Evolutionary conservation across 2,113 vertebrate species (phyloP), one percentile per base, ranked within the genome.

Genomic region (Albula glossodonta): DNA sequence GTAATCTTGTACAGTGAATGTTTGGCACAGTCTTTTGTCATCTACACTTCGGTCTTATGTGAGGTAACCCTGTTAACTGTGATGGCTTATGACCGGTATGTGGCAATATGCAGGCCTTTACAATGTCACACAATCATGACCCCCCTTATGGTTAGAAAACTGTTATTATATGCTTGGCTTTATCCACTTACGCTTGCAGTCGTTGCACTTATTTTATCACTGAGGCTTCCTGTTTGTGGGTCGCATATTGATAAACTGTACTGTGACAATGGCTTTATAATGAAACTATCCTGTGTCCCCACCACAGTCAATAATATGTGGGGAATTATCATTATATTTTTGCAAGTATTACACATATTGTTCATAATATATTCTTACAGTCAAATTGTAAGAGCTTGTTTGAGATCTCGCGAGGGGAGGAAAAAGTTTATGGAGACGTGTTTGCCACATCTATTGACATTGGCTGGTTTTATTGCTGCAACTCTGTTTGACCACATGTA

Each of bases 261-360:
- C 57, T 88, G 87, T 80, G 85, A 85, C 79, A 88, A 86, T 60
- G 84, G 83, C 11, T 87, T 82, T 11, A 31, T 80, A 50, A 13
- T 84, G 9, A 70, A 51, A 51, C 56, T 78, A 19, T 85, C 31
- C 5, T 66, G 84, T 49, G 53, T 63, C 12, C 80, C 17, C 5
- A 77, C 85, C 49, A 82, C 63, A 11, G 2, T 74, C 10, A 86
- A 82, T 60, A 82, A 52, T 86, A n/a, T 74, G 6, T 81, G 63
- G 70, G 80, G 80, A 22, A 74, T 48, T 10, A 13, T 51, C 17
- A 13, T 80, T 0, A 50, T 87, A 25, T 49, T 56, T 10, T 11
- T 79, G 17, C 9, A 51, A 1, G 6, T 78, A 10, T 12, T 31
- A 25, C 17, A 77, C 19, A 66, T 52, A 25, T 13, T 83, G 1